A percentile compares a stretch with the other conserved stretches of the same genome.
Evolutionary conservation across 2,797 vertebrate genomes (phyloP).

Genomic region (Xyrichtys novacula): DNA sequence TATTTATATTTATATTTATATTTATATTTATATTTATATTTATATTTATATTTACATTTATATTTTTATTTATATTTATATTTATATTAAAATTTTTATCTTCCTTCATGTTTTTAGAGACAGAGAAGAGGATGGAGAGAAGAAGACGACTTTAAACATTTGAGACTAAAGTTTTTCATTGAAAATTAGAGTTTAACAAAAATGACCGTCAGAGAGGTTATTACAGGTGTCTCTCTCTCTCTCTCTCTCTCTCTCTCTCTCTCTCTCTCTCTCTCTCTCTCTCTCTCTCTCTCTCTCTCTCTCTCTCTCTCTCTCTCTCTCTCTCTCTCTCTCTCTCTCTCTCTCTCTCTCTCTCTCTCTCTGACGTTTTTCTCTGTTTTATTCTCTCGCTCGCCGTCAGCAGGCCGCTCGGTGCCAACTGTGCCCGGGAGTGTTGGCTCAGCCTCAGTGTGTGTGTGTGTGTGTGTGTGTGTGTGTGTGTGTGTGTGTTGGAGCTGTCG

Average conservation of each 20-base stretch:
- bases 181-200: too few relatives aligned
- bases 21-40: too few relatives aligned
- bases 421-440: constrained; percentile 77
- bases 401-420: constrained; percentile 68
- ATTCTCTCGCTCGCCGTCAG: constrained; percentile 42
- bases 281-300: not conserved
- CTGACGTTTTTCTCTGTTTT: constrained; percentile 33
- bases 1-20: too few relatives aligned
- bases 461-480: constrained; percentile 26
- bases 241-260: not conserved
- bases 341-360: constrained; percentile 9
- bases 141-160: too few relatives aligned
- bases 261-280: too few relatives aligned
- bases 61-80: too few relatives aligned
- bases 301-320: not conserved
- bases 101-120: too few relatives aligned
- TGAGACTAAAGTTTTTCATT: too few relatives aligned
- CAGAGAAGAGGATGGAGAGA: too few relatives aligned
- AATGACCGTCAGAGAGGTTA: too few relatives aligned
- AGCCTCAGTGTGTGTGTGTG: constrained; percentile 64
- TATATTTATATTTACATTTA: too few relatives aligned
- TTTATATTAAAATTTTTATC: too few relatives aligned
- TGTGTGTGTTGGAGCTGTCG: constrained; percentile 13
- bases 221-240: not conserved
- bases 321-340: not conserved